Base-by-base conservation (phyloP, 2,888 invertebrate species). In the Nesidiocoris tenuis region DNA sequence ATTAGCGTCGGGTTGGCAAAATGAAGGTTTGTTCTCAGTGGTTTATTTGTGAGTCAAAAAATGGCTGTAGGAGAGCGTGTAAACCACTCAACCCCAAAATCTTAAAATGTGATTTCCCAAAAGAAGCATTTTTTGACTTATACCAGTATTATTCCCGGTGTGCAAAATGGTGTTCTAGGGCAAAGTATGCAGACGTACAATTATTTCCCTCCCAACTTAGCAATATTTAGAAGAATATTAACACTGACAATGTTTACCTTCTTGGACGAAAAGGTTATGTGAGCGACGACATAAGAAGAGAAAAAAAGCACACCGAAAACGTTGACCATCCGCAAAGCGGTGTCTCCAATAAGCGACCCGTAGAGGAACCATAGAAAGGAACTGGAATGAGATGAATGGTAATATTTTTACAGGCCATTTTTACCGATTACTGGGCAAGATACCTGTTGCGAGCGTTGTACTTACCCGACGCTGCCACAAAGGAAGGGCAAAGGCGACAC, bases 331-430 rank as follows among this genome's bases (percentile, higher is more conserved):
- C 91, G 86, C 80, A 95, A 86, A 76, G 90, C 90, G 71, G 85
- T 84, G 82, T 95, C 94, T 79, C 86, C 84, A 81, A 91, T 91
- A 74, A 91, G 83, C 78, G 90, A 84, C 39, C 94, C 94, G 84
- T 95, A 95, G 66, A 90, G 85, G 39, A 94, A 84, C 95, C 95
- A 95, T 75, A 94, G 85, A 80, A 88, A 88, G 81, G 90, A 89
- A 79, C 92, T 92, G 85, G 76, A 87, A 86, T 65, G 78, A 72
- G 79, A n/a, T 65, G 22, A 9, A 61, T 61, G 18, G 12, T 16
- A 16, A 17, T 61, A 61, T 16, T 16, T 17, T 12, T 61, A 17
- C 12, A n/a, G n/a, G n/a, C n/a, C n/a, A n/a, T n/a, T n/a, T n/a
- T n/a, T n/a, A n/a, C n/a, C n/a, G n/a, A n/a, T n/a, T n/a, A n/a